Conservation (phyloP, 2,888 invertebrate species). For the Macropis europaea region DNA sequence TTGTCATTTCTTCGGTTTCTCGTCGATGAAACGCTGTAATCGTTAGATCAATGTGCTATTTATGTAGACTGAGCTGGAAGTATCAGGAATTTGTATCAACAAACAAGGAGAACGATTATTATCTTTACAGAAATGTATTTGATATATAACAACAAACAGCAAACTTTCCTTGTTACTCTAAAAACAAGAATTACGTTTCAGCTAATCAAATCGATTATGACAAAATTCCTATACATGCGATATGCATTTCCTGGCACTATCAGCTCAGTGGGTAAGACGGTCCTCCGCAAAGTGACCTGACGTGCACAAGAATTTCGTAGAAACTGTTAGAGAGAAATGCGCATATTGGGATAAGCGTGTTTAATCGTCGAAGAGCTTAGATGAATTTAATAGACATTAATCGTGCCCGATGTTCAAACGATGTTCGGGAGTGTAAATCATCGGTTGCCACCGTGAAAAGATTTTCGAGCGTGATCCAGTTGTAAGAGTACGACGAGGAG, state of each 20-base stretch:
- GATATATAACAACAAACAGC: not conserved
- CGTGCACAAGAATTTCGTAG: not conserved
- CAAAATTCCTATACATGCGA: not conserved
- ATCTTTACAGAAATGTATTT: not conserved
- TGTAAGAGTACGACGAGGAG: not conserved
- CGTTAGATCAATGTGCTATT: conserved; percentile 49
- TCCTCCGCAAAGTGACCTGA: conserved; percentile 12
- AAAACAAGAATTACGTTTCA: not conserved
- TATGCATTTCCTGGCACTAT: conserved; percentile 19
- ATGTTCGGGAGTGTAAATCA: not conserved
- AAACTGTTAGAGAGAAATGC: conserved; percentile 9
- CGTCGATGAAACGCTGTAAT: conserved; percentile 26
- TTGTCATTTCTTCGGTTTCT: conserved; percentile 28
- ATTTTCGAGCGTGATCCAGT: not conserved
- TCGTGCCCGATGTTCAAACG: conserved; percentile 10
- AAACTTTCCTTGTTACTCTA: not conserved
- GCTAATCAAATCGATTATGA: not conserved
- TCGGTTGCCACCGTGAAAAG: not conserved
- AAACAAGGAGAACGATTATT: not conserved
- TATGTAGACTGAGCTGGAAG: conserved; percentile 34
- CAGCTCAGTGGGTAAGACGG: conserved; percentile 13
- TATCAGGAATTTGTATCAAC: conserved; percentile 29
- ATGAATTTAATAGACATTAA: conserved; percentile 46
- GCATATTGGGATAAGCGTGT: conserved; percentile 28
- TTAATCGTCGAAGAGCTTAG: conserved; percentile 48